A percentile compares a stretch with the other conserved stretches of the same genome.
phyloP scores from a whole-genome alignment of 2,888 invertebrate species.

The Chrysotoxum bicinctum region DNA sequence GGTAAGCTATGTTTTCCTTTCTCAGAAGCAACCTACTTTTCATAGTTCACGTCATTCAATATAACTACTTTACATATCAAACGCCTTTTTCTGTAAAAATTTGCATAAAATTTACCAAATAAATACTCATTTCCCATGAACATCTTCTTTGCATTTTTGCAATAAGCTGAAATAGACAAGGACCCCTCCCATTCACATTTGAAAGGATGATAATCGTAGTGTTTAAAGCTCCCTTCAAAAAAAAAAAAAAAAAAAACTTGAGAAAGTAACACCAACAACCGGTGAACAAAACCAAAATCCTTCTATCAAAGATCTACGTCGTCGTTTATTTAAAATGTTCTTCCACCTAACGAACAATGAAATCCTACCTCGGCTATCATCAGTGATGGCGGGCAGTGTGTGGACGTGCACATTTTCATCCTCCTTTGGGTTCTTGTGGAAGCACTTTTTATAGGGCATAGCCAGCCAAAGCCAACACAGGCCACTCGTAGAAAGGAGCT shows the following conservation, averaged over 20 bases:
- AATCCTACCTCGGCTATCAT: slow-evolving; percentile 65
- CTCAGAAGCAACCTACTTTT: not conserved
- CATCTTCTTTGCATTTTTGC: slow-evolving; percentile 26
- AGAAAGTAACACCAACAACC: slow-evolving; percentile 18
- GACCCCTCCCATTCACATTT: not conserved
- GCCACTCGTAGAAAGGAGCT: slow-evolving; percentile 13
- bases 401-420: slow-evolving; percentile 59
- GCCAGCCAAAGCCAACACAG: not conserved
- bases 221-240: not conserved
- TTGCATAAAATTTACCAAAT: slow-evolving; percentile 42
- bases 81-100: slow-evolving; percentile 34
- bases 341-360: slow-evolving; percentile 65
- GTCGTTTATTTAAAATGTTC: slow-evolving; percentile 70
- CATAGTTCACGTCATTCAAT: not conserved
- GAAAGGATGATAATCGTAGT: slow-evolving; percentile 41
- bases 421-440: slow-evolving; percentile 17
- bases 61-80: slow-evolving; percentile 7
- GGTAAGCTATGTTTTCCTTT: not conserved
- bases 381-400: not conserved
- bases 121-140: slow-evolving; percentile 33
- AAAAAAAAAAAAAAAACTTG: not conserved
- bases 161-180: slow-evolving; percentile 50
- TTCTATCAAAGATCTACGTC: slow-evolving; percentile 65
- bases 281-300: slow-evolving; percentile 6
- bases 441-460: slow-evolving; percentile 45